Base-by-base conservation (phyloP, 2,888 invertebrate genomes). In the Leptopterna dolabrata region DNA sequence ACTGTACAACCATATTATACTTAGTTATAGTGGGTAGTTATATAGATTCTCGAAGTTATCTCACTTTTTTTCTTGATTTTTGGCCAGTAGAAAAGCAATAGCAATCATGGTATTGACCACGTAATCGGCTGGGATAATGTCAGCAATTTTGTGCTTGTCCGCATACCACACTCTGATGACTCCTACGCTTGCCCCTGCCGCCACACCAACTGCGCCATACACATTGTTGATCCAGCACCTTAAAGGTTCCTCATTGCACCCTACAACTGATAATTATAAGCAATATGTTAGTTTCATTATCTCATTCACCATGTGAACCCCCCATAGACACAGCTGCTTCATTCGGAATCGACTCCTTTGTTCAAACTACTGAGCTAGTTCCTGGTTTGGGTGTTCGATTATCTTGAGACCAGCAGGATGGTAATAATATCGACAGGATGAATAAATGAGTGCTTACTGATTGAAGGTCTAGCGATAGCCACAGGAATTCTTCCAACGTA, bases 401-500 rank as follows among this genome's bases (percentile, higher is more conserved):
- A n/a, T n/a, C n/a, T n/a, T n/a, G n/a, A n/a, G n/a, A n/a, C n/a
- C n/a, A n/a, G n/a, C n/a, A n/a, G n/a, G n/a, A n/a, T n/a, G n/a
- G n/a, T n/a, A n/a, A n/a, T n/a, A n/a, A n/a, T n/a, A n/a, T n/a
- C n/a, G n/a, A n/a, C n/a, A n/a, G n/a, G n/a, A n/a, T n/a, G n/a
- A n/a, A n/a, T n/a, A n/a, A n/a, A n/a, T n/a, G n/a, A n/a, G n/a
- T n/a, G n/a, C 81, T 55, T 29, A 81, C 81, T 87, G 89, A 98
- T 96, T 0, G 97, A 95, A 0, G 98, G 98, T 89, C 98, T 93
- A 89, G 97, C 94, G 88, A 98, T 95, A 89, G 96, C 96, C 16
- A 97, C 93, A 0, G 98, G 97, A 89, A 98, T 91, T n/a, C 94
- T 94, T 71, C 92, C 93, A 0, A 94, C 95, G 90, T 95, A 94